Evolutionary conservation across 35 echinoderm and acorn worm species (phyloP).

Genomic region (Apostichopus japonicus): DNA sequence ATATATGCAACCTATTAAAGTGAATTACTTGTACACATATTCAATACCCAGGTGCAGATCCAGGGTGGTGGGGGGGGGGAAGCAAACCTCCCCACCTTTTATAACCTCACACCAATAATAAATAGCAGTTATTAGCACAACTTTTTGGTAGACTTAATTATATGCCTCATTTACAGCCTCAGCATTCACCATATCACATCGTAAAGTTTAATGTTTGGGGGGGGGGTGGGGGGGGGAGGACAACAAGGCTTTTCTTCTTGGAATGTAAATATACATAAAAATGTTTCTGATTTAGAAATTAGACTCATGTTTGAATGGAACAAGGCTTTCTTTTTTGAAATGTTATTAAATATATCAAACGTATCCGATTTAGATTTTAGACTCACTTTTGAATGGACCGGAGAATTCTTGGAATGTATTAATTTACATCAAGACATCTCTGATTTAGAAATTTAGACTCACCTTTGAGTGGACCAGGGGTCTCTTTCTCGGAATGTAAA

Average conservation of each 20-base stretch:
- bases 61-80: no score
- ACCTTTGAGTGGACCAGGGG: constrained; percentile 77
- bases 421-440: neutral
- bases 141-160: no score
- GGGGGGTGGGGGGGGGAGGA: no score
- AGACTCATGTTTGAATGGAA: neutral
- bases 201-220: no score
- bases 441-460: neutral
- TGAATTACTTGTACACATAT: no score
- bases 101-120: no score
- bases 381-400: neutral
- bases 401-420: neutral
- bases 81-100: no score
- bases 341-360: neutral
- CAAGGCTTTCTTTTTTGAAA: neutral
- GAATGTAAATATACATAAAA: neutral
- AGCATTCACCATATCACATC: no score
- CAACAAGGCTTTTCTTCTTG: neutral
- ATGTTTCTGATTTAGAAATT: neutral
- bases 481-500: constrained; percentile 74
- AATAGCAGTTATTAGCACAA: no score
- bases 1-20: no score
- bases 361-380: neutral
- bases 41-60: no score
- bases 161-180: no score